phyloP scores from a whole-genome alignment of 2,797 vertebrate genomes.

The Acanthurus lineatus region DNA sequence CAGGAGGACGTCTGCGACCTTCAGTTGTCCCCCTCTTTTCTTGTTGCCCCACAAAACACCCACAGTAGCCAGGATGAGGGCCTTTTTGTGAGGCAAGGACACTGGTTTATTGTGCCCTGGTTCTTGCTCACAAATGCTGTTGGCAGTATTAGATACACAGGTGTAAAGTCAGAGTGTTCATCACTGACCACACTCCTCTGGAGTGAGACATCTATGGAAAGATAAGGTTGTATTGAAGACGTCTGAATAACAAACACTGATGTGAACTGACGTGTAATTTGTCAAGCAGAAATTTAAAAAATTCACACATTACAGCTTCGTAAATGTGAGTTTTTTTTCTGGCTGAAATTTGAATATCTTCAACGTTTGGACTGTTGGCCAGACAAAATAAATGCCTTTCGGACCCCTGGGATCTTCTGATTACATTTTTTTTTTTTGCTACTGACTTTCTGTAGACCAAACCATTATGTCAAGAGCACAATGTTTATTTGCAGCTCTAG shows the following conservation, averaged over 20 bases:
- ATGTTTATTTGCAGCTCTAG: neutral
- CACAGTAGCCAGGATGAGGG: constrained; percentile 9
- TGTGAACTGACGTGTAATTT: neutral
- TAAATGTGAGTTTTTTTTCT: neutral
- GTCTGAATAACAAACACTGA: neutral
- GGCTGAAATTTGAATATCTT: neutral
- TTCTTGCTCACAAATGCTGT: constrained; percentile 51
- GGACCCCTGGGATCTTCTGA: neutral
- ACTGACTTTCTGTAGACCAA: neutral
- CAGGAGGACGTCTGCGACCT: constrained; percentile 71
- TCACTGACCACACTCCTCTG: constrained; percentile 17
- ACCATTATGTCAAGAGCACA: neutral
- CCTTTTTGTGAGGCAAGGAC: constrained; percentile 51
- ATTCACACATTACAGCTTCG: neutral
- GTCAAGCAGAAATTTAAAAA: neutral
- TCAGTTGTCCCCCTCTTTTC: constrained; percentile 51
- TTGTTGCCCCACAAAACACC: constrained; percentile 48
- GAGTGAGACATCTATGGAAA: constrained; percentile 9
- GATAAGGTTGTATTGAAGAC: neutral
- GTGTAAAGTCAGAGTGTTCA: constrained; percentile 39
- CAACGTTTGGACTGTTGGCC: neutral
- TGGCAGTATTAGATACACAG: constrained; percentile 27
- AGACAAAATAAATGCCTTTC: neutral
- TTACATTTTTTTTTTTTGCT: neutral
- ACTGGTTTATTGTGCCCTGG: constrained; percentile 40